Base-by-base conservation (phyloP, 2,888 invertebrate genomes). In the Cylloceria caligata region DNA sequence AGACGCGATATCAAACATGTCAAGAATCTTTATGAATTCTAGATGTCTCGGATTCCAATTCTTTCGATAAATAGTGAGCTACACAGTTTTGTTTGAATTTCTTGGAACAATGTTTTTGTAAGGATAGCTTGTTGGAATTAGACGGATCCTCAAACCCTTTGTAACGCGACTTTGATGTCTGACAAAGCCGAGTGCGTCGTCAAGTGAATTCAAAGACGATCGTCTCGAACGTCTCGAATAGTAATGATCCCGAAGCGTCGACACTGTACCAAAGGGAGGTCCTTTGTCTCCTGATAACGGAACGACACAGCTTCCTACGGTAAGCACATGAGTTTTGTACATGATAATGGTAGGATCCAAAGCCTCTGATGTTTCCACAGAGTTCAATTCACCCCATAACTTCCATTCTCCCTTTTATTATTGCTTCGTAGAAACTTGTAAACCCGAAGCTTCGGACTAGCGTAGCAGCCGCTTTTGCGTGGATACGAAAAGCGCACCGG, bases 231-330 rank as follows among this genome's bases (percentile, higher is more conserved):
- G 11, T 55, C n/a, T 27, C 55, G 27, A 24, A 5, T 30, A 30
- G 55, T 55, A 30, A 55, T 30, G 27, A 55, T 27, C n/a, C 30
- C 55, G n/a, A 55, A 55, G 4, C 30, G 30, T 30, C 19, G 65
- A 24, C 45, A 27, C 27, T 65, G n/a, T 36, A 2, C 47, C 6
- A 5, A 55, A 24, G 30, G 13, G 27, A n/a, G n/a, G 30, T 55
- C 55, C 68, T 68, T 52, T 68, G 68, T 68, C 52, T 52, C 13
- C 52, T 68, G 49, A 68, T 68, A 68, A 52, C 52, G 52, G 68
- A 24, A 67, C 34, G 30, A 19, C 49, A 30, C 30, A 47, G 49
- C 34, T 67, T 67, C 49, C 34, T 34, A 34, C 19, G 6, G 6
- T 27, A 34, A 19, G 30, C 47, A 34, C 11, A 47, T 5, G 47